Evolutionary conservation across 2,113 vertebrate species (phyloP), one percentile per base, ranked within the genome.

Genomic region (Pachyramphus minor): DNA sequence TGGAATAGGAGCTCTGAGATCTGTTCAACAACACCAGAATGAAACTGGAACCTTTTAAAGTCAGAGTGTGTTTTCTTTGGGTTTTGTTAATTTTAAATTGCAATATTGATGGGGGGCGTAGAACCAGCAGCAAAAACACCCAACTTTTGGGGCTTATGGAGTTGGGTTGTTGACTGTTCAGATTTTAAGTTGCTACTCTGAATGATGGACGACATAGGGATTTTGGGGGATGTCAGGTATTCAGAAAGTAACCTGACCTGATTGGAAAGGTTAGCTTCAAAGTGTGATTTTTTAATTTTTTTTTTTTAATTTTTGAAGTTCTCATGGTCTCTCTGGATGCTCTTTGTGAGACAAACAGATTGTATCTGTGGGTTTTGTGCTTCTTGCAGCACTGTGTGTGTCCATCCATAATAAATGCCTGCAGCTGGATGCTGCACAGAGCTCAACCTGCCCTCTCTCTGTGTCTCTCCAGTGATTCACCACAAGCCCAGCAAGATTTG

Each of bases 111-210:
- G 13, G n/a, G 20, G 31, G 81, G 9, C 0, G 1, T 33, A 73
- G 90, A 81, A 84, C 24, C 12, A 77, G 25, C 35, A 71, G 33
- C 25, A 66, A 49, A 78, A 47, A 0, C 33, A 49, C 25, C 11
- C 53, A 33, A 14, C 18, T n/a, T 11, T 2, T 67, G 24, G 8
- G 9, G 15, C 5, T 47, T 0, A 6, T 9, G 20, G 23, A 41
- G 9, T 2, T 71, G 8, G 10, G 41, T 14, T 19, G 4, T 14
- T 35, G 8, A 11, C 4, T 2, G 0, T 56, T 90, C 66, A 66
- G 33, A 19, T 66, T 82, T 89, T 39, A 49, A 52, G 5, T n/a
- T 76, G 11, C 15, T 62, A 2, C 7, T 60, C 44, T 56, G 52
- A 59, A 30, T 52, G 0, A 4, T 74, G 42, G 15, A 37, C 33